Evolutionary conservation across 2,797 vertebrate genomes (phyloP).

Genomic region (Labroides dimidiatus): DNA sequence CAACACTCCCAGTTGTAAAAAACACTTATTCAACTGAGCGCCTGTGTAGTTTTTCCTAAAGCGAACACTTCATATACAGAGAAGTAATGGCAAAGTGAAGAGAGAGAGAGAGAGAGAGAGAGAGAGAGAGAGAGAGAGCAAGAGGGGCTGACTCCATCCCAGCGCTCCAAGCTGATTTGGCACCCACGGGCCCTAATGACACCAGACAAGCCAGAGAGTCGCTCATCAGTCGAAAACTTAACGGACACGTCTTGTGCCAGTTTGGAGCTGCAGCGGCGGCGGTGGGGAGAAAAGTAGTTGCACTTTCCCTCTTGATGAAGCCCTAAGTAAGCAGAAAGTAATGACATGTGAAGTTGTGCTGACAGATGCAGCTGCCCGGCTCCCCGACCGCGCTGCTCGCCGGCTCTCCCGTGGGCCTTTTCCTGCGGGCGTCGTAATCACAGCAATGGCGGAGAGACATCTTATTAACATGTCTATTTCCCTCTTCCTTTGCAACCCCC

Average conservation of each 20-base stretch:
- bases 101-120: no score
- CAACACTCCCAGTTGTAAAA: slow-evolving; percentile 40
- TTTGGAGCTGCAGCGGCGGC: slow-evolving; percentile 22
- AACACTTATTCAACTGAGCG: slow-evolving; percentile 49
- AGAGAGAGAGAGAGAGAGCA: slow-evolving; percentile 10
- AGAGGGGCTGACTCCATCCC: slow-evolving; percentile 60
- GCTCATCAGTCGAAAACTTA: slow-evolving; percentile 76
- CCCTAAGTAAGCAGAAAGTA: slow-evolving; percentile 87
- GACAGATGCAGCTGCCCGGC: slow-evolving; percentile 84
- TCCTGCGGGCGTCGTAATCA: slow-evolving; percentile 76
- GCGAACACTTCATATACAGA: slow-evolving; percentile 62
- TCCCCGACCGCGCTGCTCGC: slow-evolving; percentile 68
- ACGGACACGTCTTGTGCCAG: slow-evolving; percentile 64
- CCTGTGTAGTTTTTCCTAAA: slow-evolving; percentile 58
- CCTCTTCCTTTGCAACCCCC: slow-evolving; percentile 30
- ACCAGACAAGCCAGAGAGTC: slow-evolving; percentile 76
- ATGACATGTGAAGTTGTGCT: slow-evolving; percentile 88
- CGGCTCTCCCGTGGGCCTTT: slow-evolving; percentile 69
- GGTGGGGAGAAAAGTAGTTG: slow-evolving; percentile 63
- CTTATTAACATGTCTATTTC: slow-evolving; percentile 80
- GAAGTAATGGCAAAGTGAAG: slow-evolving; percentile 38
- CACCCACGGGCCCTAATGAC: slow-evolving; percentile 74
- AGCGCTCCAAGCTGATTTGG: slow-evolving; percentile 69
- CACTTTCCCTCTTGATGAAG: slow-evolving; percentile 82
- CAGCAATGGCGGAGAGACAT: slow-evolving; percentile 61